Percentiles rank a stretch among this genome's conserved stretches.
These are phyloP conservation scores for Scortum barcoo DNA, from an alignment of 2,113 vertebrate species.

Conservation along the genomic window DNA sequence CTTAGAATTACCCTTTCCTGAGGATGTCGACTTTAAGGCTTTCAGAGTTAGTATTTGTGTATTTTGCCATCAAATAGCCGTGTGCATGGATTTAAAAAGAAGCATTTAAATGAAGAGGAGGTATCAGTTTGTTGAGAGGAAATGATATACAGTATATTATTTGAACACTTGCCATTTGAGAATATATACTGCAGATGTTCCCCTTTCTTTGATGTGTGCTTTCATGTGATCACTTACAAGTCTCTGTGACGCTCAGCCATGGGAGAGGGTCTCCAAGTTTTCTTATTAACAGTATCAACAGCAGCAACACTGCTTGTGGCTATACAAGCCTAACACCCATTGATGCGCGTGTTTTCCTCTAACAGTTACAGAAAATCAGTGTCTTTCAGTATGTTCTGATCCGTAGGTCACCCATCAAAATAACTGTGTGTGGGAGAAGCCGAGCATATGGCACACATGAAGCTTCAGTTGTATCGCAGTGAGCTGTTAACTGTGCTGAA, in stretches of 20 bases:
- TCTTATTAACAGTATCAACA: slow-evolving; percentile 29
- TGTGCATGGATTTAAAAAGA: slow-evolving; percentile 38
- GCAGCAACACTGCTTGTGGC: slow-evolving; percentile 27
- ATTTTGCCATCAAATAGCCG: slow-evolving; percentile 51
- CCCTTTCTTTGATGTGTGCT: slow-evolving; percentile 11
- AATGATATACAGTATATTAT: slow-evolving; percentile 17
- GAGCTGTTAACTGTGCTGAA: slow-evolving; percentile 15
- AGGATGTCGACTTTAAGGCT: slow-evolving; percentile 57
- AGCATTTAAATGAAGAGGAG: slow-evolving; percentile 22
- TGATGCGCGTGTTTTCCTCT: slow-evolving; percentile 17
- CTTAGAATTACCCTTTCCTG: slow-evolving; percentile 61
- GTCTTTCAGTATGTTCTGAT: slow-evolving; percentile 29
- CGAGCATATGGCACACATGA: slow-evolving; percentile 18
- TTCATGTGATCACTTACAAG: slow-evolving; percentile 46
- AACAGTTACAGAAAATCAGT: slow-evolving; percentile 49
- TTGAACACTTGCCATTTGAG: slow-evolving; percentile 53
- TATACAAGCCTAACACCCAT: slow-evolving; percentile 36
- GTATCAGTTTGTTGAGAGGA: background rate
- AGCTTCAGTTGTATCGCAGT: slow-evolving; percentile 17
- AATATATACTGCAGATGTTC: slow-evolving; percentile 16
- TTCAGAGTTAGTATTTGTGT: slow-evolving; percentile 57
- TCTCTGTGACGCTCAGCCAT: slow-evolving; percentile 38
- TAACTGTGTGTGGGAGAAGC: slow-evolving; percentile 47
- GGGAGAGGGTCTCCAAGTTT: slow-evolving; percentile 4
- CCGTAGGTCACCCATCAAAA: slow-evolving; percentile 46